These are phyloP conservation scores for Cassiopea xamachana DNA, from an alignment of 30 jellyfish, hydroid and myxozoan genomes.

Conservation along the genomic window DNA sequence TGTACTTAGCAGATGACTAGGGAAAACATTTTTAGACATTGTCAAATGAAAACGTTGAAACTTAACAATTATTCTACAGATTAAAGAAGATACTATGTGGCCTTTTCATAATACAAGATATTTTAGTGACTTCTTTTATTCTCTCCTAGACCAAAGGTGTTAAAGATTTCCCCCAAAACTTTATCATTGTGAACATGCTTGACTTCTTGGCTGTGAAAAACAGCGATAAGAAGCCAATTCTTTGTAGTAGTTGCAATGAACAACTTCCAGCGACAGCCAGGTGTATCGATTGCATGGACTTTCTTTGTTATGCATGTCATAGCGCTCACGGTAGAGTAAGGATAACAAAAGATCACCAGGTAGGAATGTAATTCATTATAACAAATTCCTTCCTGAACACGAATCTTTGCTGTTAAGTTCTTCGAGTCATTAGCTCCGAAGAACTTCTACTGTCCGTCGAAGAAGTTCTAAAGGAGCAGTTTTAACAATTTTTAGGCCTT, in stretches of 20 bases:
- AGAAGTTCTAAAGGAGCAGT: too few species aligned
- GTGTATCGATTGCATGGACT: slow-evolving; percentile 98
- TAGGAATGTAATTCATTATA: not conserved
- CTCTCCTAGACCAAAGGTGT: slow-evolving; percentile 80
- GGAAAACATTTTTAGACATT: too few species aligned
- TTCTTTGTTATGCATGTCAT: slow-evolving; percentile 96
- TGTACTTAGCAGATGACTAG: too few species aligned
- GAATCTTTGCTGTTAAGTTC: not conserved
- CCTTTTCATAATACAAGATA: not conserved
- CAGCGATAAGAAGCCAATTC: slow-evolving; percentile 90
- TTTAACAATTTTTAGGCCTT: too few species aligned
- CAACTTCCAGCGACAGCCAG: slow-evolving; percentile 98
- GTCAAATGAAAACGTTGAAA: too few species aligned
- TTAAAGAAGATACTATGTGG: not conserved
- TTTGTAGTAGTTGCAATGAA: slow-evolving; percentile 96
- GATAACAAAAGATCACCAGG: slow-evolving; percentile 98
- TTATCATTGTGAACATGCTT: slow-evolving; percentile 89
- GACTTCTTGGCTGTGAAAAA: slow-evolving; percentile 93
- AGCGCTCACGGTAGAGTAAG: slow-evolving; percentile 97
- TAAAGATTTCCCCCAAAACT: slow-evolving; percentile 90
- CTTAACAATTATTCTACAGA: too few species aligned
- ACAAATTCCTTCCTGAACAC: not conserved
- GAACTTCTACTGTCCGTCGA: too few species aligned
- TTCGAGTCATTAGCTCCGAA: not conserved
- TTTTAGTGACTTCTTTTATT: not conserved